These are phyloP conservation scores for Porites lobata DNA, from an alignment of 92 coral and sea anemone species.

Conservation along the genomic window DNA sequence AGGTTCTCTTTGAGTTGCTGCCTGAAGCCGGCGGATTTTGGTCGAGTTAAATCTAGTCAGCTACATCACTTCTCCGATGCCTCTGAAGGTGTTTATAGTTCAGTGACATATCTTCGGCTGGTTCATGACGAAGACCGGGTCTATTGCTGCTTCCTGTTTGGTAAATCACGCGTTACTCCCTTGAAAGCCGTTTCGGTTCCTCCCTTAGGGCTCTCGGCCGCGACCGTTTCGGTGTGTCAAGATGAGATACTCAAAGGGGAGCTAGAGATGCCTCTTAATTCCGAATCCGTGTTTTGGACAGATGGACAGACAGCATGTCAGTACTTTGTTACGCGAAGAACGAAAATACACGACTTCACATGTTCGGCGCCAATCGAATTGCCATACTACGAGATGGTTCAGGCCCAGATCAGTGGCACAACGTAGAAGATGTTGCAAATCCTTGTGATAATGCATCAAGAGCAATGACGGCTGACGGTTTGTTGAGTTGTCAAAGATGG, in stretches of 20 bases:
- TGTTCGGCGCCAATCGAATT: conserved; percentile 31
- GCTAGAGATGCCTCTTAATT: background rate
- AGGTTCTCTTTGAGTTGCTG: background rate
- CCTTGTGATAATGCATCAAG: conserved; percentile 31
- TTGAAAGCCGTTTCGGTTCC: conserved; percentile 11
- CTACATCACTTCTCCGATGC: conserved; percentile 27
- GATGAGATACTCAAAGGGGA: too few relatives aligned
- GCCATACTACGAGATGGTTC: conserved; percentile 4
- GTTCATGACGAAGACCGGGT: background rate
- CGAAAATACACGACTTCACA: conserved; percentile 14
- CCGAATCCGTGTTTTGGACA: conserved; percentile 11
- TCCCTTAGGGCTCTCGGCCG: conserved; percentile 9
- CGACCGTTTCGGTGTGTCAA: background rate
- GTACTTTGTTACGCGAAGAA: conserved; percentile 25
- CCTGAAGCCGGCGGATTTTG: background rate
- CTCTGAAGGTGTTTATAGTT: conserved; percentile 1
- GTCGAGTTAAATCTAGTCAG: background rate
- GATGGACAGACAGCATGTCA: conserved; percentile 9
- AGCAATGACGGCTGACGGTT: conserved; percentile 2
- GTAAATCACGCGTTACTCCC: background rate
- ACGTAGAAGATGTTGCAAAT: conserved; percentile 4
- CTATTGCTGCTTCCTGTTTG: too few relatives aligned
- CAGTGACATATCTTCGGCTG: background rate
- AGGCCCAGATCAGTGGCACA: conserved; percentile 28
- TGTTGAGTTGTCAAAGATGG: conserved; percentile 27